phyloP scores from a whole-genome alignment of 1,140 invertebrate species.

The Papilio xuthus region DNA sequence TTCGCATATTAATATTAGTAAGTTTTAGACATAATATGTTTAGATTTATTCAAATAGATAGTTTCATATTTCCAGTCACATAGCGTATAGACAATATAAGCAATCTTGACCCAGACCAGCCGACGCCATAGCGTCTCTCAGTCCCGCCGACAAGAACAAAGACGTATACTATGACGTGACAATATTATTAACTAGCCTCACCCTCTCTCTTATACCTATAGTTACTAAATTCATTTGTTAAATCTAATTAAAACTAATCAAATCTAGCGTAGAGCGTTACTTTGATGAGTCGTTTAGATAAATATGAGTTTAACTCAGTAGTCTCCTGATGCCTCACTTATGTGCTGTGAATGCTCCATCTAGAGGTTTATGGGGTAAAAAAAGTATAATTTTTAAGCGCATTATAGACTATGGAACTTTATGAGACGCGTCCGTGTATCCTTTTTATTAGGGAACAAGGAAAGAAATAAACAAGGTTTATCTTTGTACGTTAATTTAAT shows the following conservation, averaged over 20 bases:
- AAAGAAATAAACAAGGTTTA: background rate
- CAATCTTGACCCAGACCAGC: slow-evolving; percentile 12
- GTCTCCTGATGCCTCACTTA: no score
- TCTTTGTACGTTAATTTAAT: slow-evolving; percentile 12
- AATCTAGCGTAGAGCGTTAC: background rate
- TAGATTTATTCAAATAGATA: background rate
- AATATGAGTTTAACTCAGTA: no score
- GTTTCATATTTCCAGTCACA: background rate
- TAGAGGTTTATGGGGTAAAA: no score
- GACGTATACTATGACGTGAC: background rate
- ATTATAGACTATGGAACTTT: no score
- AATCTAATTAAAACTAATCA: background rate
- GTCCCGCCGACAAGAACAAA: slow-evolving; percentile 22
- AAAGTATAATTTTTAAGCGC: no score
- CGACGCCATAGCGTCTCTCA: background rate
- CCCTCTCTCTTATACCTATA: background rate
- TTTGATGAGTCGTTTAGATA: no score
- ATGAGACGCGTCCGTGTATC: background rate
- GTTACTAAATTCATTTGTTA: background rate
- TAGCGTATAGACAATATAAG: slow-evolving; percentile 8
- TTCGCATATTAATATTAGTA: background rate
- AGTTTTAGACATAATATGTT: background rate
- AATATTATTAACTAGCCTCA: slow-evolving; percentile 23
- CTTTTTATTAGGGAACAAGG: background rate
- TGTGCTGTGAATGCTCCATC: no score